Evolutionary conservation across 2,888 invertebrate species (phyloP).

Genomic region (Drosophila putrida): DNA sequence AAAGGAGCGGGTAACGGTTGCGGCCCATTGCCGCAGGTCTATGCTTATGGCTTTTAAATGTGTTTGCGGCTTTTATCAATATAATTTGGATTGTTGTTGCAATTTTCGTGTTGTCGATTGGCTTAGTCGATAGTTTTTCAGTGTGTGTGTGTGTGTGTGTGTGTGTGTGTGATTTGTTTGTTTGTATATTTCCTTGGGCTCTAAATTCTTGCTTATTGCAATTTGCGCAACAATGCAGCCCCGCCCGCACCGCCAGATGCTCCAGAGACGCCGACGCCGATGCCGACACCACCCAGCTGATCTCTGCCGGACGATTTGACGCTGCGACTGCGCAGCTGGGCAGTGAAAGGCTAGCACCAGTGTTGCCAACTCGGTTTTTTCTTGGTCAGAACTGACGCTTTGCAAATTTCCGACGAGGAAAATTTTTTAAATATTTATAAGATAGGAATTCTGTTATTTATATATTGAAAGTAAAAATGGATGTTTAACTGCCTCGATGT

Average conservation of each 20-base stretch:
- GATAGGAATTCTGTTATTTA: too few relatives aligned
- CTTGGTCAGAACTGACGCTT: too few relatives aligned
- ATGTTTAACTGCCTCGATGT: too few relatives aligned
- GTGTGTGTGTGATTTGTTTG: slow-evolving; percentile 16
- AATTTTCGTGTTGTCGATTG: slow-evolving; percentile 72
- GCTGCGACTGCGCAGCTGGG: slow-evolving; percentile 49
- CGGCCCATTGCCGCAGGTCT: slow-evolving; percentile 44
- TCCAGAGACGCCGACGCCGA: slow-evolving; percentile 54
- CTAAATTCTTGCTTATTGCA: slow-evolving; percentile 73
- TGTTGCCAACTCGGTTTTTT: not conserved
- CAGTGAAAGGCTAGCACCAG: slow-evolving; percentile 59
- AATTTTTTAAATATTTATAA: too few relatives aligned
- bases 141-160: slow-evolving; percentile 26
- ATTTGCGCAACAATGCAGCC: slow-evolving; percentile 76
- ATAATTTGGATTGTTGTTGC: slow-evolving; percentile 71
- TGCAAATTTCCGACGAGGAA: too few relatives aligned
- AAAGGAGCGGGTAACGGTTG: not conserved
- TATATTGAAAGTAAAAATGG: too few relatives aligned
- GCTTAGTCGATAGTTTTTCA: slow-evolving; percentile 59
- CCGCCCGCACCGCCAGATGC: slow-evolving; percentile 51
- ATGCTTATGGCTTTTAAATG: slow-evolving; percentile 75
- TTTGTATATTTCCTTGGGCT: slow-evolving; percentile 63
- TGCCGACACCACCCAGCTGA: slow-evolving; percentile 63
- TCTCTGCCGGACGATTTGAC: slow-evolving; percentile 69
- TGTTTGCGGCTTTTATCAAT: slow-evolving; percentile 77